Conservation (phyloP, 92 coral and sea anemone species). For the Siderastrea radians region DNA sequence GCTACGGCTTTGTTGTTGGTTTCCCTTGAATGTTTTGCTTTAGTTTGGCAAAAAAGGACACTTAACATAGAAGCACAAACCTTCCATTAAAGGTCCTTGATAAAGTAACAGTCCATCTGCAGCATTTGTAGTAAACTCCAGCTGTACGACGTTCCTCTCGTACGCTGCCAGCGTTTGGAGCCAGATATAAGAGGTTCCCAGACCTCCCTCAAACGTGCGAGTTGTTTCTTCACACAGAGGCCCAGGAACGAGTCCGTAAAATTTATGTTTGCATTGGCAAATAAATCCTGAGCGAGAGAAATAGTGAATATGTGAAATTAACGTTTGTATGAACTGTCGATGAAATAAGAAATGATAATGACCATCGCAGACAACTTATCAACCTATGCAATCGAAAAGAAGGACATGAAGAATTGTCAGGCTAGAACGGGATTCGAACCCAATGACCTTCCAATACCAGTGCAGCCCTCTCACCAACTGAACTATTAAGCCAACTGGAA, state of each 20-base stretch:
- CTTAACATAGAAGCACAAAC: background rate
- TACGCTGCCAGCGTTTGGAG: constrained; percentile 63
- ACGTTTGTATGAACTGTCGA: background rate
- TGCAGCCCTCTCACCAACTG: no score
- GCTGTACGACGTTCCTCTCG: constrained; percentile 75
- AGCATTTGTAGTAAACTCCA: constrained; percentile 84
- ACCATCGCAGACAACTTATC: no score
- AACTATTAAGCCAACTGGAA: no score
- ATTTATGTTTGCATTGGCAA: constrained; percentile 80
- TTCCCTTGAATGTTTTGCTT: background rate
- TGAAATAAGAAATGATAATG: background rate
- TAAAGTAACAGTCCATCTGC: constrained; percentile 90
- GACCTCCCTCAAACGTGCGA: constrained; percentile 76
- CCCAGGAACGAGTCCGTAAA: constrained; percentile 79
- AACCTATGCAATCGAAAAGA: no score
- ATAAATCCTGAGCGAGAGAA: constrained; percentile 65
- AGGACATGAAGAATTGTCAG: no score
- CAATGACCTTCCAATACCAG: no score
- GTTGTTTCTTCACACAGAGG: constrained; percentile 89
- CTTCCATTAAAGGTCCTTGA: constrained; percentile 86
- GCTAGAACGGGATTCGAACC: no score
- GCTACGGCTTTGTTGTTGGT: background rate
- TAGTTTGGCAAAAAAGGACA: background rate
- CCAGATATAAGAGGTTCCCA: constrained; percentile 91
- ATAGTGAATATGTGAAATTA: background rate